A percentile compares a stretch with the other conserved stretches of the same genome.
Evolutionary conservation across 1,140 invertebrate genomes (phyloP).

Genomic region (Dreissena polymorpha): DNA sequence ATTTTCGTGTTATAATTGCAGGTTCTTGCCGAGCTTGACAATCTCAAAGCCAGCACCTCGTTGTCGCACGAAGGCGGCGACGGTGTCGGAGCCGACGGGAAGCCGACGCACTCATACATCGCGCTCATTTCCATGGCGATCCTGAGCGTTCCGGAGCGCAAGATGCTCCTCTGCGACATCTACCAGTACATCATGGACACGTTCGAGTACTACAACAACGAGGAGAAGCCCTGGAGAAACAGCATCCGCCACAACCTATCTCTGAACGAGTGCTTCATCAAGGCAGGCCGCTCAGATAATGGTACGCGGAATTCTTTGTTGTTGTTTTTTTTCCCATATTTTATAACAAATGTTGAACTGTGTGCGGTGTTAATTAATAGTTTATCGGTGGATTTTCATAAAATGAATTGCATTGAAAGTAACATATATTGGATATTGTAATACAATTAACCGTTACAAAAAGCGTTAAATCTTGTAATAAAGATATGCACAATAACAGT

Average conservation of each 20-base stretch:
- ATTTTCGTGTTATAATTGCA: neutral
- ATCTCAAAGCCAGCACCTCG: neutral
- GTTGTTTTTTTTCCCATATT: neutral
- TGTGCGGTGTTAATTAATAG: neutral
- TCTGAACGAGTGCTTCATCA: slow-evolving; percentile 98
- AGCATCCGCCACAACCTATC: slow-evolving; percentile 88
- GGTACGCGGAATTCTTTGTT: slow-evolving; percentile 79
- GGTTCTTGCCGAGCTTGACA: neutral
- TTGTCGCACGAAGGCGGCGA: neutral
- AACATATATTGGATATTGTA: no score
- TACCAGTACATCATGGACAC: slow-evolving; percentile 80
- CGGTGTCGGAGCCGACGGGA: slow-evolving; percentile 66
- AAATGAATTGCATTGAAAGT: neutral
- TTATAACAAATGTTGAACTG: neutral
- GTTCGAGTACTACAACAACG: slow-evolving; percentile 83
- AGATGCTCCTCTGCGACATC: slow-evolving; percentile 80
- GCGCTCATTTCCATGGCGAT: slow-evolving; percentile 86
- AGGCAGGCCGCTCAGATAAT: slow-evolving; percentile 91
- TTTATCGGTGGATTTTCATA: neutral
- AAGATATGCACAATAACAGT: no score
- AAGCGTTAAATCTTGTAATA: no score
- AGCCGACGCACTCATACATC: slow-evolving; percentile 84
- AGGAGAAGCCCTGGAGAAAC: slow-evolving; percentile 86
- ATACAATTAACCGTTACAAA: no score
- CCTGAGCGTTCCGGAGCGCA: slow-evolving; percentile 82